A percentile compares a stretch with the other conserved stretches of the same genome.
phyloP scores from a whole-genome alignment of 2,888 invertebrate species.

The Pachydiplax longipennis region DNA sequence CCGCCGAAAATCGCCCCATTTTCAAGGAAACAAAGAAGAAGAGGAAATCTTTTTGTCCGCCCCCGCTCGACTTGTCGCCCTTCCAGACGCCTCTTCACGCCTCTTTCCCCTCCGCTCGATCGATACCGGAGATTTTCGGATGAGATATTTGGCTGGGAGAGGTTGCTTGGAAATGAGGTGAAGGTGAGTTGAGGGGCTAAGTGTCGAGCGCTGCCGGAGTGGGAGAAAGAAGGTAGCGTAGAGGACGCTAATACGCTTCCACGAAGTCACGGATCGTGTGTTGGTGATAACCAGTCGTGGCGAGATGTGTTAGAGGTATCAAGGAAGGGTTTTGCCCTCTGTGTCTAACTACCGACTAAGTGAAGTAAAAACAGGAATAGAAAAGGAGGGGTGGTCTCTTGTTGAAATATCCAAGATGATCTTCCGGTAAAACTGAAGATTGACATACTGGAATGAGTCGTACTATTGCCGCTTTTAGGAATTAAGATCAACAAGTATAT shows the following conservation, averaged over 20 bases:
- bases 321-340: too few relatives aligned
- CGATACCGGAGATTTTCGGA: constrained; percentile 7
- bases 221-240: background rate
- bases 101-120: background rate
- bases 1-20: too few relatives aligned
- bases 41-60: background rate
- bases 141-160: background rate
- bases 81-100: constrained; percentile 6
- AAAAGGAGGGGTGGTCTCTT: too few relatives aligned
- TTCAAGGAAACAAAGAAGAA: too few relatives aligned
- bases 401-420: too few relatives aligned
- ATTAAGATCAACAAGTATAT: too few relatives aligned
- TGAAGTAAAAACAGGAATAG: too few relatives aligned
- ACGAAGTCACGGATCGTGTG: background rate
- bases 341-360: too few relatives aligned
- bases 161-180: constrained; percentile 4
- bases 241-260: background rate
- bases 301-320: background rate
- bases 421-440: too few relatives aligned
- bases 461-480: too few relatives aligned
- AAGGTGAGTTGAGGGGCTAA: background rate
- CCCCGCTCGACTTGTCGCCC: background rate
- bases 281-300: background rate
- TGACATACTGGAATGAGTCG: too few relatives aligned
- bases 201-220: background rate